These are phyloP conservation scores for Osmerus eperlanus DNA, from an alignment of 2,113 vertebrate species.

Conservation along the genomic window DNA sequence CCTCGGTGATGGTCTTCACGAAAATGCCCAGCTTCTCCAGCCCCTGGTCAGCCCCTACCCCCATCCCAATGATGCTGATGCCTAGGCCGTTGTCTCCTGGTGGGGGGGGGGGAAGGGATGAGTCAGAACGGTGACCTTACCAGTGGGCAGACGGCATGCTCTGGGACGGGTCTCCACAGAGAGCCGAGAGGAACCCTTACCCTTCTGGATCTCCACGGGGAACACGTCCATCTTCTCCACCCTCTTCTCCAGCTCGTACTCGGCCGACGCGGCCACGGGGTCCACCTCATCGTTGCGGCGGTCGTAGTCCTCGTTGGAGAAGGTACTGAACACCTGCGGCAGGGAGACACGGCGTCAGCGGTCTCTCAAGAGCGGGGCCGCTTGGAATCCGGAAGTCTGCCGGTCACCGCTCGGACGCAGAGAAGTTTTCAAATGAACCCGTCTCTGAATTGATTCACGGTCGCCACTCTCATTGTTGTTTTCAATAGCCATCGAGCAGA, in stretches of 20 bases:
- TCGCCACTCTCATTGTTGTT: not conserved
- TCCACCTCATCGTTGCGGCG: slow-evolving; percentile 91
- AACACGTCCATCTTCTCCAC: slow-evolving; percentile 96
- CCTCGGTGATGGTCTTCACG: slow-evolving; percentile 90
- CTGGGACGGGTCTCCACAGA: not conserved
- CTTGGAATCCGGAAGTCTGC: no score
- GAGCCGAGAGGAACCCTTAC: slow-evolving; percentile 49
- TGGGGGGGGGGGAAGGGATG: not conserved
- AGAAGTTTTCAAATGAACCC: no score
- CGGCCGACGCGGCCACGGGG: slow-evolving; percentile 87
- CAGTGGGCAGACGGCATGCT: not conserved
- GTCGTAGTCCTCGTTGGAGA: slow-evolving; percentile 91
- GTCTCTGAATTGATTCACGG: no score
- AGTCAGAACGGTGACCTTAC: not conserved
- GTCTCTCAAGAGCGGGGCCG: not conserved
- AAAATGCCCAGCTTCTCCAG: slow-evolving; percentile 92
- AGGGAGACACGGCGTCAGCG: not conserved
- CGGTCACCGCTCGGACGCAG: no score
- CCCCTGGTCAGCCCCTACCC: slow-evolving; percentile 90
- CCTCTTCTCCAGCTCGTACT: slow-evolving; percentile 90
- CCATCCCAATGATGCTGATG: slow-evolving; percentile 95
- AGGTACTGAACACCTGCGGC: slow-evolving; percentile 83
- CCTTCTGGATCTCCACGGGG: slow-evolving; percentile 90
- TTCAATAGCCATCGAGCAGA: not conserved
- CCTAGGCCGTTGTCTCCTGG: slow-evolving; percentile 88